Evolutionary conservation across 2,888 invertebrate genomes (phyloP).

Genomic region (Druceiella hillmani): DNA sequence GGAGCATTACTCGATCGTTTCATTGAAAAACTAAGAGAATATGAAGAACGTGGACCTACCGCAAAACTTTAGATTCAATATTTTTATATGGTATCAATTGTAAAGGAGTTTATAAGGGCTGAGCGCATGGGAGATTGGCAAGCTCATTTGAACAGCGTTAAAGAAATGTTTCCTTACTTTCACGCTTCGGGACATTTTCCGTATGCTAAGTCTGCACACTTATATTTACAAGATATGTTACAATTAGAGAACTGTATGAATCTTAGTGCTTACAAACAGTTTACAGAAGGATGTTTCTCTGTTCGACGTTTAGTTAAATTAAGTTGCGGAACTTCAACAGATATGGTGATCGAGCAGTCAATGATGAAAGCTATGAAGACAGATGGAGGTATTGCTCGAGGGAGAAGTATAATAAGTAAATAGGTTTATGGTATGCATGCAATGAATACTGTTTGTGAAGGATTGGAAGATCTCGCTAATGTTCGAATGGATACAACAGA

Average conservation of each 20-base stretch:
- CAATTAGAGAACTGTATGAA: constrained; percentile 26
- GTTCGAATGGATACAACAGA: constrained; percentile 29
- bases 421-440: constrained; percentile 30
- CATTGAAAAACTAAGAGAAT: constrained; percentile 26
- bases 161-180: constrained; percentile 33
- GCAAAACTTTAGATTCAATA: constrained; percentile 31
- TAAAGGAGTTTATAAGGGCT: constrained; percentile 31
- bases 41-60: constrained; percentile 29
- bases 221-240: constrained; percentile 29
- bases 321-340: constrained; percentile 32
- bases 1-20: constrained; percentile 27
- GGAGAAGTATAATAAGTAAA: constrained; percentile 32
- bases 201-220: constrained; percentile 26
- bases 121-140: constrained; percentile 33
- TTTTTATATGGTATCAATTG: constrained; percentile 31
- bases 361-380: constrained; percentile 32
- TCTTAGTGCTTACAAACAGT: constrained; percentile 27
- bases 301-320: constrained; percentile 32
- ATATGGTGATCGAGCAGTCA: constrained; percentile 30
- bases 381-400: constrained; percentile 33
- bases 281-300: constrained; percentile 30
- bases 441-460: constrained; percentile 28
- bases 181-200: too few relatives aligned
- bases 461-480: constrained; percentile 28
- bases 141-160: constrained; percentile 30